Conservation (phyloP, 2,797 vertebrate genomes). For the Lateolabrax maculatus region DNA sequence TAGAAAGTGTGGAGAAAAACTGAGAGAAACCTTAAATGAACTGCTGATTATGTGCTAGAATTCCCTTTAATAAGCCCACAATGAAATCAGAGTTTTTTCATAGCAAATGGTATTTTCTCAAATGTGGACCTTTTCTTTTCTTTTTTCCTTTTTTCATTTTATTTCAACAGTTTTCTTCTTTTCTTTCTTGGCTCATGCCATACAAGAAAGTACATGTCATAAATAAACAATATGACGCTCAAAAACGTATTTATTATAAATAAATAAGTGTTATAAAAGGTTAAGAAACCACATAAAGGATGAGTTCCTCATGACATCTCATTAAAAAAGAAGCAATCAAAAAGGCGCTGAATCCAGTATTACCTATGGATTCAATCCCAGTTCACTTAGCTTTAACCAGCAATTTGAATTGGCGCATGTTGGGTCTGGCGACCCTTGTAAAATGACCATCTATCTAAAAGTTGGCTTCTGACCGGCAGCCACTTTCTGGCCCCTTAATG, state of each 20-base stretch:
- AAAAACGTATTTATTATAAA: not conserved
- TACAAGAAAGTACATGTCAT: not conserved
- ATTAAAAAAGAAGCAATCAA: not conserved
- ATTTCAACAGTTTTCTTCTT: too few species aligned
- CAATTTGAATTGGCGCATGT: slow-evolving; percentile 4
- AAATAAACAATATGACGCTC: not conserved
- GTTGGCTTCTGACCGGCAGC: slow-evolving; percentile 24
- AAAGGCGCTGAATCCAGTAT: not conserved
- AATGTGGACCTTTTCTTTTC: too few species aligned
- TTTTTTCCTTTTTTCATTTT: too few species aligned
- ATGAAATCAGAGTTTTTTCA: too few species aligned
- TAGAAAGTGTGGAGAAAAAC: not conserved
- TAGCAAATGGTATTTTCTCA: not conserved
- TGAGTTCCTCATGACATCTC: not conserved
- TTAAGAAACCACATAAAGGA: not conserved
- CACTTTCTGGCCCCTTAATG: slow-evolving; percentile 44
- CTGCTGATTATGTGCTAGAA: not conserved
- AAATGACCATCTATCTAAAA: slow-evolving; percentile 31
- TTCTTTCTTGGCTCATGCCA: too few species aligned
- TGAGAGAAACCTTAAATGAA: not conserved
- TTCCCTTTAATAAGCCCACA: too few species aligned
- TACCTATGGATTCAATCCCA: slow-evolving; percentile 5
- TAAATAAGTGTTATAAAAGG: not conserved
- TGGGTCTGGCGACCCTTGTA: slow-evolving; percentile 28
- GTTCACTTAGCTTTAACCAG: slow-evolving; percentile 25